These are phyloP conservation scores for Python bivittatus DNA, from an alignment of 2,113 vertebrate genomes.

Conservation along the genomic window DNA sequence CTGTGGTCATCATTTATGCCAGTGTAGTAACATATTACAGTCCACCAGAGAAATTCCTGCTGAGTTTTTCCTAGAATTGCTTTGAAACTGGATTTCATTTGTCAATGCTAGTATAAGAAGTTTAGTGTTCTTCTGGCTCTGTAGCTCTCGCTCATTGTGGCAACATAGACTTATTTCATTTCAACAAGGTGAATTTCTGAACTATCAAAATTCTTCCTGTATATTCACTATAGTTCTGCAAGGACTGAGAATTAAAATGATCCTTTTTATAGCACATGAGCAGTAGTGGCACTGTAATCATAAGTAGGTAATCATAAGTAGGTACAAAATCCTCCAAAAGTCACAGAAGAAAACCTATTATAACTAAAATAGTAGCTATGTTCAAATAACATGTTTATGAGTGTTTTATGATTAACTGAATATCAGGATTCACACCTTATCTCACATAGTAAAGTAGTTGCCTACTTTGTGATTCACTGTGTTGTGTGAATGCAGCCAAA, in stretches of 20 bases:
- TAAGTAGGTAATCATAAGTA: not conserved
- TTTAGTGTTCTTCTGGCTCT: not conserved
- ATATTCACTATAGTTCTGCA: not conserved
- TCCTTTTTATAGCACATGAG: conserved; percentile 1
- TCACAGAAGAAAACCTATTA: not conserved
- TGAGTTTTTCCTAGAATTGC: not conserved
- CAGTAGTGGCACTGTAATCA: not conserved
- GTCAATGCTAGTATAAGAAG: not conserved
- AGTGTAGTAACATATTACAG: not conserved
- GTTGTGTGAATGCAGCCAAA: not conserved
- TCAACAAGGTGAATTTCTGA: conserved; percentile 1
- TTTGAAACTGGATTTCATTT: not conserved
- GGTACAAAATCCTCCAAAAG: not conserved
- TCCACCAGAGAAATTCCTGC: not conserved
- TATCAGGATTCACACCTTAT: no score
- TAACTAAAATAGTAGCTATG: not conserved
- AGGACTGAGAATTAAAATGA: not conserved
- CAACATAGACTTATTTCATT: not conserved
- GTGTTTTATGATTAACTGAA: no score
- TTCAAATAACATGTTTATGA: no score
- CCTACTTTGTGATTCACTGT: not conserved
- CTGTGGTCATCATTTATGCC: not conserved
- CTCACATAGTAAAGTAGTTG: not conserved
- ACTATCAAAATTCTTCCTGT: not conserved
- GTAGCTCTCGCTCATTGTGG: not conserved